These are phyloP conservation scores for Lontra canadensis DNA, from an alignment of 2,113 vertebrate genomes.

Conservation along the genomic window DNA sequence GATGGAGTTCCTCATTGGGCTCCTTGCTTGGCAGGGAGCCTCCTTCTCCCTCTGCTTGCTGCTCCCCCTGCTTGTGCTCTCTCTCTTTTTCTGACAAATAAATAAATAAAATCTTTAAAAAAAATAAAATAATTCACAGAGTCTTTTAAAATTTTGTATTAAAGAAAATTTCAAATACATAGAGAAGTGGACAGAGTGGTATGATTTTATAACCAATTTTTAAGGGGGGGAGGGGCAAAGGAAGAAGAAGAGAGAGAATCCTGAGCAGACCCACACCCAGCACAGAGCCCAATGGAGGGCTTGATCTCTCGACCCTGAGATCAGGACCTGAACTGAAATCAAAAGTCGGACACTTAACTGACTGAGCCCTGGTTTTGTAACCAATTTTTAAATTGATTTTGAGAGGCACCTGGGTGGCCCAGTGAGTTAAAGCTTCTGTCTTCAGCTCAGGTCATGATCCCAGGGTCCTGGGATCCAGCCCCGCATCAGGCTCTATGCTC, in stretches of 20 bases:
- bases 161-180: conserved; percentile 5
- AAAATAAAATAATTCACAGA: background rate
- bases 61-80: background rate
- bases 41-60: background rate
- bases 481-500: no score
- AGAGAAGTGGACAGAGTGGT: background rate
- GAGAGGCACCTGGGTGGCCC: background rate
- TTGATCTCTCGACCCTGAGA: background rate
- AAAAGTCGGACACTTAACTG: background rate
- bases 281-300: background rate
- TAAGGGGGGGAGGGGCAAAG: background rate
- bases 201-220: background rate
- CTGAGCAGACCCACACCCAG: background rate
- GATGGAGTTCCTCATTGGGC: background rate
- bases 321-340: background rate
- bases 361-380: background rate
- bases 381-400: conserved; percentile 34
- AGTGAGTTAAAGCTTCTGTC: no score
- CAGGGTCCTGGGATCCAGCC: no score
- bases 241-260: background rate
- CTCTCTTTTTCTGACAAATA: background rate
- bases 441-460: no score
- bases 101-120: background rate
- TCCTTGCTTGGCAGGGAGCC: background rate
- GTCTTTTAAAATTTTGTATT: background rate